Conservation (phyloP, 1,140 invertebrate species). For the Aporrectodea caliginosa region DNA sequence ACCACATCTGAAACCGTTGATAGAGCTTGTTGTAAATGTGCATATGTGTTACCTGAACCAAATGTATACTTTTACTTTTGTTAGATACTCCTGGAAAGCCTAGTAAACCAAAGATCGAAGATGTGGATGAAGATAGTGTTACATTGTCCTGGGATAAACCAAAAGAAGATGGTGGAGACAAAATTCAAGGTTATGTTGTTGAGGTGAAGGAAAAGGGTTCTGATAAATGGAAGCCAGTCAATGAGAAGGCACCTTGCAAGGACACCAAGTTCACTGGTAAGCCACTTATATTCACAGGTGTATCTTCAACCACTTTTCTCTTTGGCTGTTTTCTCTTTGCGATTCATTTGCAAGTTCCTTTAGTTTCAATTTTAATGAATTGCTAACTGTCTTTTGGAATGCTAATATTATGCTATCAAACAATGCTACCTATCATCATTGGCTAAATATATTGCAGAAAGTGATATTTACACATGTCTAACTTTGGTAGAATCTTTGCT, state of each 20-base stretch:
- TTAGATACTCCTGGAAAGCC: too few relatives aligned
- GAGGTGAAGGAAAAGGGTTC: conserved; percentile 56
- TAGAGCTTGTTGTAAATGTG: background rate
- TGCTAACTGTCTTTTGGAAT: background rate
- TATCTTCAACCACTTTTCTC: background rate
- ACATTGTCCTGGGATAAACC: conserved; percentile 83
- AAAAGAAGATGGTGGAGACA: conserved; percentile 85
- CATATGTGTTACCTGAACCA: background rate
- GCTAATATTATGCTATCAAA: background rate
- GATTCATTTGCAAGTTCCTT: background rate
- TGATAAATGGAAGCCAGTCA: conserved; percentile 74
- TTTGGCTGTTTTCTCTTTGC: background rate
- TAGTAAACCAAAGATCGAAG: conserved; percentile 73
- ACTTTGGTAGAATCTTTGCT: too few relatives aligned
- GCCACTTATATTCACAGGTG: background rate
- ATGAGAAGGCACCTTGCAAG: conserved; percentile 78
- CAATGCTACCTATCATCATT: too few relatives aligned
- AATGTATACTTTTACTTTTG: conserved; percentile 61
- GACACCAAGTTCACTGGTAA: conserved; percentile 62
- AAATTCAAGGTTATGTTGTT: conserved; percentile 84
- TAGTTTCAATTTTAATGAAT: background rate
- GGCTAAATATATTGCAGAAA: too few relatives aligned
- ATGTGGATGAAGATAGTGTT: conserved; percentile 74
- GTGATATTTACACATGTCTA: too few relatives aligned
- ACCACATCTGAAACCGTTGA: background rate